These are phyloP conservation scores for Chionis minor DNA, from an alignment of 2,113 vertebrate genomes.

Conservation along the genomic window DNA sequence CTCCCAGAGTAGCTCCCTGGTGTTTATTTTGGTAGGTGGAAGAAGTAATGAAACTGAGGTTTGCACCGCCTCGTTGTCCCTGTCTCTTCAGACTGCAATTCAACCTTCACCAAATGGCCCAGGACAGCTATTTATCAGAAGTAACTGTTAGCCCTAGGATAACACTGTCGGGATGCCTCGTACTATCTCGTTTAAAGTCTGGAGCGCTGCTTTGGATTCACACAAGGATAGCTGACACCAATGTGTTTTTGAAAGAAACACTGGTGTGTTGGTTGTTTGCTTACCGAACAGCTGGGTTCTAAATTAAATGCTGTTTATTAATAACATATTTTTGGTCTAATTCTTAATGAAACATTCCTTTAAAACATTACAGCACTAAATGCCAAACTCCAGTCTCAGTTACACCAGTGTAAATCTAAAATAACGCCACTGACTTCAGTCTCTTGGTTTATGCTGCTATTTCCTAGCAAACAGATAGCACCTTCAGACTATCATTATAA, in stretches of 20 bases:
- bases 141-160: not conserved
- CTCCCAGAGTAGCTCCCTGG: conserved; percentile 33
- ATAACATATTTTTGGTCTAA: not conserved
- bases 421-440: not conserved
- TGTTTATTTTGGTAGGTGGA: conserved; percentile 42
- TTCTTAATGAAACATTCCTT: not conserved
- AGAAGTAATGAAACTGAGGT: conserved; percentile 20
- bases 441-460: not conserved
- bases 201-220: not conserved
- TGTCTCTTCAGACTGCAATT: not conserved
- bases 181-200: not conserved
- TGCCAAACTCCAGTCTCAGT: not conserved
- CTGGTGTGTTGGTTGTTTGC: not conserved
- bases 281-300: not conserved
- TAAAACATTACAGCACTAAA: not conserved
- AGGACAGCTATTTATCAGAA: not conserved
- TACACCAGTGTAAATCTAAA: not conserved
- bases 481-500: not conserved
- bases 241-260: not conserved
- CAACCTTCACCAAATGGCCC: not conserved
- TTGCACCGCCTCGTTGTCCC: not conserved
- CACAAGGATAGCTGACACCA: not conserved
- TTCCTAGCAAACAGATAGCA: not conserved
- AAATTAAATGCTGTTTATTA: not conserved
- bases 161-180: not conserved